Conservation (phyloP, 2,797 vertebrate genomes). For the Crocodylus rhombifer region DNA sequence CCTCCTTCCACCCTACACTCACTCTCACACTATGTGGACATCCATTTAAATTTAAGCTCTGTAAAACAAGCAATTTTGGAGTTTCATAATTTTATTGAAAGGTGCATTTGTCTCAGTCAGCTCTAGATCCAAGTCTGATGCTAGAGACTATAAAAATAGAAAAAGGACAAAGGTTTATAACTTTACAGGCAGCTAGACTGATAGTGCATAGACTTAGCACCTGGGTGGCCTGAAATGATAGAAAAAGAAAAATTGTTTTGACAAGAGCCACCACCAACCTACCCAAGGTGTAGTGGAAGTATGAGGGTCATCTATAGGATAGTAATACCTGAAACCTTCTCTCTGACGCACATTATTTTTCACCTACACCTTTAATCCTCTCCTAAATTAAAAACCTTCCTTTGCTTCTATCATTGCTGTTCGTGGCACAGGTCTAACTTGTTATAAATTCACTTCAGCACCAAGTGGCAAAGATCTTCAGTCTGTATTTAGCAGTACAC, state of each 20-base stretch:
- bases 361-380: background rate
- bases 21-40: background rate
- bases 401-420: too few species aligned
- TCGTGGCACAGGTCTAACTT: too few species aligned
- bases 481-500: too few species aligned
- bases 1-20: too few species aligned
- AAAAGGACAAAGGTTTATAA: background rate
- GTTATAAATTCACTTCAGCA: too few species aligned
- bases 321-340: background rate
- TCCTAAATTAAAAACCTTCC: background rate
- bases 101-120: accelerated
- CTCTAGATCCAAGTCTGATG: background rate
- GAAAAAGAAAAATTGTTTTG: constrained; percentile 27
- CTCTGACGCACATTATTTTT: background rate
- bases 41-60: background rate
- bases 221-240: constrained; percentile 20
- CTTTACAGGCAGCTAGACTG: background rate
- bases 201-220: background rate
- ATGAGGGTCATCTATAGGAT: background rate
- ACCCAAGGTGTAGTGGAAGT: background rate
- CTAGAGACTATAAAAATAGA: accelerated
- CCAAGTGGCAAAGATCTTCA: too few species aligned
- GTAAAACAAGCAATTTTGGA: background rate
- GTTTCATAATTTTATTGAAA: background rate
- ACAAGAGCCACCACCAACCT: background rate